A percentile compares a stretch with the other conserved stretches of the same genome.
phyloP scores from a whole-genome alignment of 2,888 invertebrate species.

The Pseudanteris insignis region DNA sequence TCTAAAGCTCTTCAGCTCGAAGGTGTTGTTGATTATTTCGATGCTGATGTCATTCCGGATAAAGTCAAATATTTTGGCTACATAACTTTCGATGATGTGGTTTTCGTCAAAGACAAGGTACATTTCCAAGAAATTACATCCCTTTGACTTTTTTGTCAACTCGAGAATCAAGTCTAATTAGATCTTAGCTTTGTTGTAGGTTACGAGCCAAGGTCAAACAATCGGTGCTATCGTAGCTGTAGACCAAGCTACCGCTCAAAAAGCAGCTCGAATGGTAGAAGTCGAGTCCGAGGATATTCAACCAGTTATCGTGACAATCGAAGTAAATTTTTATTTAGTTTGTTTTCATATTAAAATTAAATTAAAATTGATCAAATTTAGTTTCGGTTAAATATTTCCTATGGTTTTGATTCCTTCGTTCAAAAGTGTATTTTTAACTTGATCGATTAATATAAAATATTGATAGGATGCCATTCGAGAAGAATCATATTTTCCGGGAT shows the following conservation, averaged over 20 bases:
- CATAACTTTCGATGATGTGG: constrained; percentile 79
- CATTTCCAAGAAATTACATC: constrained; percentile 17
- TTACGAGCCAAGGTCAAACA: constrained; percentile 80
- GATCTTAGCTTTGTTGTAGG: constrained; percentile 59
- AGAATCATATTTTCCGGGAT: constrained; percentile 75
- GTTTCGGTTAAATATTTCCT: too few species aligned
- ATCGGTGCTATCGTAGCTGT: constrained; percentile 84
- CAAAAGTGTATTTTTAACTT: too few species aligned
- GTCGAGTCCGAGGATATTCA: constrained; percentile 83
- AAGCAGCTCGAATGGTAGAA: constrained; percentile 82
- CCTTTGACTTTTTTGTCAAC: too few species aligned
- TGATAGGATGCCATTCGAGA: constrained; percentile 82
- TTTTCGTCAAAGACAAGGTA: constrained; percentile 80
- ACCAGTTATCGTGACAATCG: constrained; percentile 86
- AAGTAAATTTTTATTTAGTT: constrained; percentile 66
- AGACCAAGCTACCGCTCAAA: constrained; percentile 82
- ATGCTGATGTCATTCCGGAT: constrained; percentile 77
- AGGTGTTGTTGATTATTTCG: constrained; percentile 82
- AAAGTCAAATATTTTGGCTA: constrained; percentile 75
- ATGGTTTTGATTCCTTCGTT: too few species aligned
- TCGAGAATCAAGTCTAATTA: constrained; percentile 2
- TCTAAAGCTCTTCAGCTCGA: constrained; percentile 75
- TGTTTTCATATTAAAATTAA: constrained; percentile 67
- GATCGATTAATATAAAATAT: too few species aligned
- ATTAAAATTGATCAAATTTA: not conserved